Evolutionary conservation across 2,113 vertebrate genomes (phyloP).

Genomic region (Nipponia nippon): DNA sequence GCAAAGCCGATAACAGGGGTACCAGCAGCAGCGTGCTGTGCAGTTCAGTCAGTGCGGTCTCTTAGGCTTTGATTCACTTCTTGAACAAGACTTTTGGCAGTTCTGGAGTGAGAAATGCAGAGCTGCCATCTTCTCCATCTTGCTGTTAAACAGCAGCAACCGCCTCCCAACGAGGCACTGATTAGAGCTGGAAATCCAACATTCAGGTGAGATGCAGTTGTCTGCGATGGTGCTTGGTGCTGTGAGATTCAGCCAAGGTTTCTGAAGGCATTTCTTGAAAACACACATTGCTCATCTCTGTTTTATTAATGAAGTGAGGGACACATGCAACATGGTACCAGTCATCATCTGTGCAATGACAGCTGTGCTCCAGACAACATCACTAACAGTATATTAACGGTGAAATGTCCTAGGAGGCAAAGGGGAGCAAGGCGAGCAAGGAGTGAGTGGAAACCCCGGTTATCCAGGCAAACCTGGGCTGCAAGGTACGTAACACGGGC

Average conservation of each 20-base stretch:
- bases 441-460: slow-evolving; percentile 79
- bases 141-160: neutral
- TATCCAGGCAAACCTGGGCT: slow-evolving; percentile 86
- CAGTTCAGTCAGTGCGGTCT: neutral
- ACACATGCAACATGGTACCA: neutral
- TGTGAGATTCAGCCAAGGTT: neutral
- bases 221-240: neutral
- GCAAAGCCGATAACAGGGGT: accelerated
- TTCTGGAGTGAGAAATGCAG: neutral
- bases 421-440: slow-evolving; percentile 86
- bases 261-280: neutral
- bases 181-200: neutral
- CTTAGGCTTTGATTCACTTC: neutral
- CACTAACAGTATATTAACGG: neutral
- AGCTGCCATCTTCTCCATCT: neutral
- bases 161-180: accelerated
- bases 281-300: neutral
- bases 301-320: neutral
- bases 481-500: slow-evolving; percentile 75
- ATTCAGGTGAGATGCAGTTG: neutral
- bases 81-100: neutral
- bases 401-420: slow-evolving; percentile 79
- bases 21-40: accelerated
- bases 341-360: no score
- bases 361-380: neutral